Evolutionary conservation across 2,113 vertebrate genomes (phyloP), one percentile per base, ranked within the genome.

Genomic region (Istiophorus platypterus): DNA sequence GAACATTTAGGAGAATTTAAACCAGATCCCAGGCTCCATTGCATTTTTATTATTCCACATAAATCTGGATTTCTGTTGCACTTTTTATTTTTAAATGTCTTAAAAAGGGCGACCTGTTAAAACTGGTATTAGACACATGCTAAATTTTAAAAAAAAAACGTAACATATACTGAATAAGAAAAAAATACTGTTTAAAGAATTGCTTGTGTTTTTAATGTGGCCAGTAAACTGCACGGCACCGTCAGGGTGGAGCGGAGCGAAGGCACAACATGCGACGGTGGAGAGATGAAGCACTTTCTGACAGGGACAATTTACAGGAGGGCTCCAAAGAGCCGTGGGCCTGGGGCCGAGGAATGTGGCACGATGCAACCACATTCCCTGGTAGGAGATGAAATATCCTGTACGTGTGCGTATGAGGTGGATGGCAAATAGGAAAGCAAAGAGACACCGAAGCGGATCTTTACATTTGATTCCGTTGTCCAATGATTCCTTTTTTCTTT

Each of bases 311-410:
- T 94, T 96, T 92, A 42, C 94, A 90, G 59, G 62, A 77, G 26
- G 78, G 83, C 91, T 89, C 87, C 56, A 95, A 93, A 88, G 80
- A 22, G 56, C 52, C 0, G 18, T 29, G 42, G 42, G 54, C 76
- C 52, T 0, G 14, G 37, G 31, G 69, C 58, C 80, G 93, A 92
- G 93, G 93, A 96, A 96, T 95, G 89, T 96, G 24, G 51, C 93
- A 85, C 51, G 13, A 66, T 56, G 67, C 61, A 80, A 76, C 37
- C 18, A 95, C 86, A 96, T 95, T 95, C 92, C 81, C 68, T 17
- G 17, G 17, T 63, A 2, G 29, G 15, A 78, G 62, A 85, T 59
- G 45, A 87, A 79, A 76, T 78, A n/a, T 67, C 34, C 47, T 76
- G 20, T 51, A 26, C 22, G 1, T 62, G 34, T 37, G 58, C 52